A percentile compares a stretch with the other conserved stretches of the same genome.
Conservation (phyloP, 2,797 vertebrate species). For the Siniperca obscura region DNA sequence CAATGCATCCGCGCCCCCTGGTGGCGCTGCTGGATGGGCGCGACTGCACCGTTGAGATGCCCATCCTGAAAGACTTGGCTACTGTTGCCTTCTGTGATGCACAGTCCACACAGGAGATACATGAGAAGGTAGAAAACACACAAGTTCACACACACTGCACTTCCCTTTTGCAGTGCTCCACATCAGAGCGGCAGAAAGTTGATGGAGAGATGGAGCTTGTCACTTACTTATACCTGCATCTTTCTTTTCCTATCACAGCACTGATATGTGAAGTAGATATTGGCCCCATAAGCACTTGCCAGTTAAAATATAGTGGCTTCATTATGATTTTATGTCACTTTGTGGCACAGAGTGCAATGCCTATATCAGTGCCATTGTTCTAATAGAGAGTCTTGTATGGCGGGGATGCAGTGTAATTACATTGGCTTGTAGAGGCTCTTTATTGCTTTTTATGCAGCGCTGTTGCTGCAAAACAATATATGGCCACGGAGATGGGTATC, state of each 20-base stretch:
- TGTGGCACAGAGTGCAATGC: conserved; percentile 56
- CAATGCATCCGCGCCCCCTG: conserved; percentile 95
- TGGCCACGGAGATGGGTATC: conserved; percentile 73
- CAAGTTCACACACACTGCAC: neutral
- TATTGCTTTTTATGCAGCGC: conserved; percentile 81
- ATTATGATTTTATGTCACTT: conserved; percentile 80
- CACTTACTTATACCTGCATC: conserved; percentile 38
- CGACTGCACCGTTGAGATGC: conserved; percentile 98
- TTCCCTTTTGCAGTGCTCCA: neutral
- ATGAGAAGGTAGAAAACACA: conserved; percentile 90
- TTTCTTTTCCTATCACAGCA: conserved; percentile 36
- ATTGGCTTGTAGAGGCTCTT: conserved; percentile 77
- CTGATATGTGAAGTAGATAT: conserved; percentile 60
- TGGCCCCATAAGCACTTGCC: conserved; percentile 65
- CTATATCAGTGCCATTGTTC: conserved; percentile 71
- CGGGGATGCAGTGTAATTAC: conserved; percentile 81
- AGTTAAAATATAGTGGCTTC: conserved; percentile 78
- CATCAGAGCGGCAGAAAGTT: conserved; percentile 10
- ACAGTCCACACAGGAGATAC: conserved; percentile 98
- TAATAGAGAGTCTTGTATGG: conserved; percentile 73
- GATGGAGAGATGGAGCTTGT: conserved; percentile 19
- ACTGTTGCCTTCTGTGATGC: conserved; percentile 97
- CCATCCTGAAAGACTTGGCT: conserved; percentile 96
- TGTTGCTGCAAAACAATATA: conserved; percentile 71
- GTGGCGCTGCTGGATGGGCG: conserved; percentile 96